Evolutionary conservation across 2,113 vertebrate genomes (phyloP), one percentile per base, ranked within the genome.

Genomic region (Phalacrocorax brasilianus): DNA sequence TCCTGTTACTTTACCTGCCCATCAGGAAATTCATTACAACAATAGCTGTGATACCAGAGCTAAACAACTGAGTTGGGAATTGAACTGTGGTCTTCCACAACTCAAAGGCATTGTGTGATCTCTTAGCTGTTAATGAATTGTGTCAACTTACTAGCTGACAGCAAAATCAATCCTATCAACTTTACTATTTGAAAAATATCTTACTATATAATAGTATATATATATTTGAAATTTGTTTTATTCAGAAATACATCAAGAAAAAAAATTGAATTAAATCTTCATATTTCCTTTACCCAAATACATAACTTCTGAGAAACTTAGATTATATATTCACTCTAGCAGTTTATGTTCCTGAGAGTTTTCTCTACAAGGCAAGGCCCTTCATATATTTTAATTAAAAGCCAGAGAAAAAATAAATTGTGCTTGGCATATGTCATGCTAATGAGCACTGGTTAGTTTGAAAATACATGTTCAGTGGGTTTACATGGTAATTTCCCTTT

Each of bases 331-430:
- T 76, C 23, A 35, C 20, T 52, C 33, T 55, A 42, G 70, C n/a
- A 91, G 16, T 79, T 94, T 89, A 42, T 83, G 78, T 53, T 88
- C 66, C 45, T 82, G 55, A 63, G 56, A 38, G 17, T 80, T 91
- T 92, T 33, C 35, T 71, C 45, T 81, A n/a, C 42, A 75, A 90
- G 70, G 20, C 50, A 80, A 88, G 28, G 19, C 17, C 58, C 61
- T 63, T 91, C 83, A 89, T 96, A 52, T 68, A 81, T 93, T 96
- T 92, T 94, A 94, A 96, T 95, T 92, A 94, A 93, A 94, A 87
- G 30, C 30, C n/a, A 62, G 47, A 78, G 56, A 87, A 84, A 56
- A 76, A 94, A 70, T 81, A 81, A 65, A 80, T 73, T 84, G 14
- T 80, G 62, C 78, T 74, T 89, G 83, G 22, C 32, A 73, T 40